These are phyloP conservation scores for Polydrusus cervinus DNA, from an alignment of 2,888 invertebrate genomes.

Conservation along the genomic window DNA sequence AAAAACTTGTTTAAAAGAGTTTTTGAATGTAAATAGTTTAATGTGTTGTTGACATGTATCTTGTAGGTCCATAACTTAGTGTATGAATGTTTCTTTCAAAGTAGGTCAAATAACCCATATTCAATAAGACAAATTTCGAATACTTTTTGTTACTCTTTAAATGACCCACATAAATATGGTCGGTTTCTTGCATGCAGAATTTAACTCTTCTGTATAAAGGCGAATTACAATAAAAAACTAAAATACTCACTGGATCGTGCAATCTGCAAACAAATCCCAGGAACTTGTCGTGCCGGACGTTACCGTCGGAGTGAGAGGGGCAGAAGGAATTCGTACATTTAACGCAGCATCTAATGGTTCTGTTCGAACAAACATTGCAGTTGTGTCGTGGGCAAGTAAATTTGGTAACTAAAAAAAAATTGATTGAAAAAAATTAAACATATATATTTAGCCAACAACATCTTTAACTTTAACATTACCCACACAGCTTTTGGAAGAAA, in stretches of 20 bases:
- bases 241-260: conserved; percentile 65
- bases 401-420: conserved; percentile 61
- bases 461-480: too few species aligned
- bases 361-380: conserved; percentile 68
- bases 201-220: neutral
- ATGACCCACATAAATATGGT: too few species aligned
- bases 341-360: conserved; percentile 68
- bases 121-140: neutral
- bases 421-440: too few species aligned
- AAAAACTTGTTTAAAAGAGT: too few species aligned
- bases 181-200: too few species aligned
- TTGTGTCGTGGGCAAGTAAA: conserved; percentile 70
- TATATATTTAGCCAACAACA: too few species aligned
- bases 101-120: neutral
- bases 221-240: neutral
- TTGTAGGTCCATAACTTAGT: neutral
- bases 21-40: neutral
- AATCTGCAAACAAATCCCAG: conserved; percentile 66
- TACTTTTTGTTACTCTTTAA: neutral
- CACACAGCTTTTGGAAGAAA: too few species aligned
- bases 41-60: neutral
- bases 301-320: conserved; percentile 68
- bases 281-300: conserved; percentile 65
- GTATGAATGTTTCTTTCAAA: conserved; percentile 3
- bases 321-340: conserved; percentile 70